Evolutionary conservation across 2,888 invertebrate species (phyloP), one percentile per base, ranked within the genome.

Genomic region (Melipona beecheii): DNA sequence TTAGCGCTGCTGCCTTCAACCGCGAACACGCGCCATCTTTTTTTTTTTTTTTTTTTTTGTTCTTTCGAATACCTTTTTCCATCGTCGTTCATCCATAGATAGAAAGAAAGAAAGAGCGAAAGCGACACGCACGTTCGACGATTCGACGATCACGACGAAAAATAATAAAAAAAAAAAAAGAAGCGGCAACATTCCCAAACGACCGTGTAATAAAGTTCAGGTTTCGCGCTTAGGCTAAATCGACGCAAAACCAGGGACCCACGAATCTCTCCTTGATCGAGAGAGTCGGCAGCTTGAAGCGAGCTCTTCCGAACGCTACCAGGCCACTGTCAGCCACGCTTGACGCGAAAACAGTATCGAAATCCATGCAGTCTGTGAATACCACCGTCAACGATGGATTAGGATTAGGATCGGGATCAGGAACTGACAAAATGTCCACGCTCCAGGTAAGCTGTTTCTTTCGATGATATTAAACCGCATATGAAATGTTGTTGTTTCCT

Each of bases 361-460:
- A 91, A 80, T 91, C 91, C 19, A 88, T 88, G 71, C 93, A 91
- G 75, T 87, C 90, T 19, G 85, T 91, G 31, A 91, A 86, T 75
- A 24, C 87, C 1, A 24, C 87, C 50, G 21, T 87, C 31, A 80
- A 74, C n/a, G 91, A 91, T 24, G 87, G 84, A 62, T 69, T 84
- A 0, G 74, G 64, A 17, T 13, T 50, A 3, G 75, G 86, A 76
- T 70, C 87, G 11, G 90, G 91, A 56, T 70, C 87, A 13, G 90
- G 91, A 56, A 92, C 93, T 66, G 94, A 94, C 54, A 94, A 94
- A 88, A 94, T 94, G 94, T 92, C 94, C 27, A 94, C 94, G 0
- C 90, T 94, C 4, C 94, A 94, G 92, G 94, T 94, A 86, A 65
- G 69, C 5, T n/a, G 52, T 21, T 19, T 49, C 19, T 43, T n/a